Evolutionary conservation across 2,113 vertebrate genomes (phyloP), one percentile per base, ranked within the genome.

Genomic region (Rousettus leschenaultii): DNA sequence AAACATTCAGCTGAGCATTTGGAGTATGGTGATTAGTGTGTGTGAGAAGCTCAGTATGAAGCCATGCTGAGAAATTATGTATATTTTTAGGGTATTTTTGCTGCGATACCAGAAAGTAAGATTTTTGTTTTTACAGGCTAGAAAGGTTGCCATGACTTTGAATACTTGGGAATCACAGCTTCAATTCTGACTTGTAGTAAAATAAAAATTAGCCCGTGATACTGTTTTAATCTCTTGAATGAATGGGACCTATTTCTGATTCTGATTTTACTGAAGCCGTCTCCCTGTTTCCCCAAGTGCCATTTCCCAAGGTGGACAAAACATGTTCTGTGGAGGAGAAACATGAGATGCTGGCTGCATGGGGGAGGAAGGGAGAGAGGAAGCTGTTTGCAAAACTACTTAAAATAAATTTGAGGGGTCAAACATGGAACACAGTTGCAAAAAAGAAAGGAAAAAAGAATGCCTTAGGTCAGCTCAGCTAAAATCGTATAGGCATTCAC

Each of bases 361-460:
- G 59, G 89, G 80, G 71, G 51, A 96, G 87, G 82, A 77, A 93
- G 0, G 87, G 88, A 22, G 74, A 92, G 80, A 86, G 77, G 95
- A 86, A 97, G 82, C 70, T 95, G 61, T 98, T 98, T 92, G 94
- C 87, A 96, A 83, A 98, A 97, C 95, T 97, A 96, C 96, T 98
- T 98, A 95, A 98, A 98, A 97, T 97, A 92, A 97, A 86, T 96
- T 91, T 87, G 95, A 90, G 87, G 87, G 63, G 38, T 97, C 84
- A 96, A 94, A 94, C 93, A 73, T 61, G 22, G 85, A 38, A 14
- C 92, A 18, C 79, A 71, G 68, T 84, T 48, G 24, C 94, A 91
- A 94, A 96, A 95, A 83, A 93, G 86, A 30, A 87, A 70, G 57
- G 89, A 14, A 86, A 70, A 43, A 43, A 79, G 94, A 96, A 94